These are phyloP conservation scores for Mythimna vitellina DNA, from an alignment of 2,888 invertebrate species.

Conservation along the genomic window DNA sequence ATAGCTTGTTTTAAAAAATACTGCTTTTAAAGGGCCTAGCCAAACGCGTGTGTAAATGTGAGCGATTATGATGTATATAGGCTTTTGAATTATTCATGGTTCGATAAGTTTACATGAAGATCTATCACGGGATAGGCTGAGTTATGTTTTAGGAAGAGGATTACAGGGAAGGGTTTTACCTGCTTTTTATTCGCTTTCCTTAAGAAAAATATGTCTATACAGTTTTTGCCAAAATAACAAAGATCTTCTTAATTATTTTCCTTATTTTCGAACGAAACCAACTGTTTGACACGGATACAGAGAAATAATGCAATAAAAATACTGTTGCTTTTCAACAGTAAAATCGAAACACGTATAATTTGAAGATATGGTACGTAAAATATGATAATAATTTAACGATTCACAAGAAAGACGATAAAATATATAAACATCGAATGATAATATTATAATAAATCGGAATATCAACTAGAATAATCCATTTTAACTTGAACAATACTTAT, in stretches of 20 bases:
- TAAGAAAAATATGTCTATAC: background rate
- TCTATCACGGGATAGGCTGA: conserved; percentile 1
- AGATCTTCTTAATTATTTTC: background rate
- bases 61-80: conserved; percentile 23
- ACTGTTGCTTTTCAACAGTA: background rate
- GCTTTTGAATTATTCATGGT: conserved; percentile 25
- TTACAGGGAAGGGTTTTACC: background rate
- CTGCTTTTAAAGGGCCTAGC: background rate
- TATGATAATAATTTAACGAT: conserved; percentile 29
- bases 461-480: conserved; percentile 43
- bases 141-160: background rate
- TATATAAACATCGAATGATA: conserved; percentile 16
- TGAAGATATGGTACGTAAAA: background rate
- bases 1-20: background rate
- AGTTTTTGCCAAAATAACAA: background rate
- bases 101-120: conserved; percentile 9
- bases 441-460: conserved; percentile 30
- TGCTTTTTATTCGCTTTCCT: background rate
- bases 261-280: background rate
- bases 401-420: conserved; percentile 6
- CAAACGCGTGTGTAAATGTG: background rate
- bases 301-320: background rate
- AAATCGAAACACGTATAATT: background rate
- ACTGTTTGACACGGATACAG: background rate
- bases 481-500: conserved; percentile 22